phyloP scores from a whole-genome alignment of 1,140 invertebrate species.

The Brachionus asplanchnoidis region DNA sequence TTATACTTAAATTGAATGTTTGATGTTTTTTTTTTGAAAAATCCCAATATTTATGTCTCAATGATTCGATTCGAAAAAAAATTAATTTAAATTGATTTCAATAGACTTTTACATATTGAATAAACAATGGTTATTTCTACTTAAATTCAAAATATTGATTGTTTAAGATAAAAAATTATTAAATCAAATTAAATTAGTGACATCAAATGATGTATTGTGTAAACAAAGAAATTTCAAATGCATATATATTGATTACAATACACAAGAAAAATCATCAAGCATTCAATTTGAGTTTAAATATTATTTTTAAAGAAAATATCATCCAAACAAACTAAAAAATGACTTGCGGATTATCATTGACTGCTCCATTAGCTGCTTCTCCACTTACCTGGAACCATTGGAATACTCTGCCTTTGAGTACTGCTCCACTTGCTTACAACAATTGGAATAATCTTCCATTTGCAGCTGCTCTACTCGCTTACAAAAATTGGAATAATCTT shows the following conservation, averaged over 20 bases:
- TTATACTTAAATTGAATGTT: too few species aligned
- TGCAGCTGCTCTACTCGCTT: not conserved
- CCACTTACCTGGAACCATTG: not conserved
- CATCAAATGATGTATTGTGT: not conserved
- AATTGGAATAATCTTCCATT: not conserved
- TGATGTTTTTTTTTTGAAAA: too few species aligned
- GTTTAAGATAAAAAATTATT: too few species aligned
- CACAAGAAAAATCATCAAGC: not conserved
- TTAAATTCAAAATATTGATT: not conserved
- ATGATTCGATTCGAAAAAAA: too few species aligned
- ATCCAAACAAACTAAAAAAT: not conserved
- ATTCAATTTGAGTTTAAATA: not conserved
- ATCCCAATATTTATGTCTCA: too few species aligned
- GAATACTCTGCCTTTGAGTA: not conserved
- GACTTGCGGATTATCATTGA: not conserved
- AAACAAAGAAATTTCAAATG: not conserved
- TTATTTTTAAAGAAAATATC: too few species aligned
- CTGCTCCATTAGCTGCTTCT: not conserved
- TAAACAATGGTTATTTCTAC: too few species aligned
- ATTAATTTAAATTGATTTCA: too few species aligned
- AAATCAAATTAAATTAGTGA: not conserved
- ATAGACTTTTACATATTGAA: too few species aligned
- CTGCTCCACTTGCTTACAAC: not conserved
- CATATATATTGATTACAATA: not conserved
- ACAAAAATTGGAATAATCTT: not conserved